Base-by-base conservation (phyloP, 64 coral and sea anemone genomes). In the Pachyseris speciosa region DNA sequence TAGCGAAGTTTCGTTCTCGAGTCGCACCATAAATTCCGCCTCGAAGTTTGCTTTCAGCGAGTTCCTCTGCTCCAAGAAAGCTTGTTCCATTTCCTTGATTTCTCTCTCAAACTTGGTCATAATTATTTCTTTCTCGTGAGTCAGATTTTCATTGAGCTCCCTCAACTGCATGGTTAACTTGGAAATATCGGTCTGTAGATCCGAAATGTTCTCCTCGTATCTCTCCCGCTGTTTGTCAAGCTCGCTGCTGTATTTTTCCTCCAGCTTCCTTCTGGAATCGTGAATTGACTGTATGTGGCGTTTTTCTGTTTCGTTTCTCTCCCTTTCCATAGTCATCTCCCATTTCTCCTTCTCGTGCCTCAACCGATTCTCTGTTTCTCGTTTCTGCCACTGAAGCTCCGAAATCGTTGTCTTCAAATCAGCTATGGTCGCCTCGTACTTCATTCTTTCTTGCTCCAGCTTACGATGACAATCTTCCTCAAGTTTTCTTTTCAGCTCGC, bases 271-370 rank as follows among this genome's bases (percentile, higher is more conserved):
- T 58, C 91, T 90, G 1, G 80, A 44, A 1, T 95, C 94, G 10
- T 99, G 95, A n/a, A 94, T 40, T 7, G 71, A 31, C 57, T 93
- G 89, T 37, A 90, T 72, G 16, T 90, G 86, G 34, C 78, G 52
- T 67, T 99, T 99, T 30, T 99, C 97, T 17, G 73, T 89, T 37
- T 99, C 97, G 83, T 95, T 99, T 92, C 78, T 89, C 32, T 95
- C 90, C 31, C 89, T 83, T 78, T 99, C 93, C 37, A 74, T 90
- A 6, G 83, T 94, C 69, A 95, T 90, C 52, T 99, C 94, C 51
- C 78, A 86, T 80, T 92, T 95, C 48, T 99, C 97, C 52, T 88
- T 89, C 20, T 99, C 93, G 44, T 95, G 94, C 74, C 90, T 74
- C 20, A 86, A 9, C 37, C 76, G 72, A 69, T 91, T 95, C 26